Conservation (phyloP, 2,888 invertebrate genomes). For the Athrips mouffetella region DNA sequence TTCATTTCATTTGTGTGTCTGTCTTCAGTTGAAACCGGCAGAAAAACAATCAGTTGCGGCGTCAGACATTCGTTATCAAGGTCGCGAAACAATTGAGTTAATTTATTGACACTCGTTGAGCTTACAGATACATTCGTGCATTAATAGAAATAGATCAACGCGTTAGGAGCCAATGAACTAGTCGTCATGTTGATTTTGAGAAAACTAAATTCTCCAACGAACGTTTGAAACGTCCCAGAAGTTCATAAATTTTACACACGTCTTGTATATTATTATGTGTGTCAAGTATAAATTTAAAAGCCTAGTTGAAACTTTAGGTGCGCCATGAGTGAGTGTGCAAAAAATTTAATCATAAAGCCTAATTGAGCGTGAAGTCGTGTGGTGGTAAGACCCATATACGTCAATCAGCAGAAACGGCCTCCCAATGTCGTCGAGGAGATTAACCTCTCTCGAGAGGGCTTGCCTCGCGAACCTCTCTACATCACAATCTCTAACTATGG, state of each 20-base stretch:
- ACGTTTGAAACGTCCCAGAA: too few species aligned
- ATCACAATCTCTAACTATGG: constrained; percentile 27
- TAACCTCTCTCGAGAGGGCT: constrained; percentile 33
- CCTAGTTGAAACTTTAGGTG: constrained; percentile 28
- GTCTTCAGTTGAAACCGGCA: constrained; percentile 36
- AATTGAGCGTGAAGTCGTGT: constrained; percentile 13
- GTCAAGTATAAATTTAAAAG: constrained; percentile 42
- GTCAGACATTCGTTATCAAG: constrained; percentile 45
- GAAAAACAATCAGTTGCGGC: constrained; percentile 41
- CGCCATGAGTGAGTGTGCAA: constrained; percentile 30
- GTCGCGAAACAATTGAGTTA: constrained; percentile 48
- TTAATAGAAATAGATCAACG: constrained; percentile 33
- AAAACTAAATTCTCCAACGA: too few species aligned
- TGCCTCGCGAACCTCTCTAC: constrained; percentile 28
- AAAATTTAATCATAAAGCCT: constrained; percentile 23
- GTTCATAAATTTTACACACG: too few species aligned
- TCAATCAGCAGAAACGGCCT: constrained; percentile 42
- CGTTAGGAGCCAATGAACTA: constrained; percentile 30
- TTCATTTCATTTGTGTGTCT: constrained; percentile 13
- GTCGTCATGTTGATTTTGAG: neutral
- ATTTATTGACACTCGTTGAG: constrained; percentile 49
- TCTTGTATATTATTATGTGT: constrained; percentile 31
- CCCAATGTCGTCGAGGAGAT: constrained; percentile 48
- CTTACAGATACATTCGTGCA: constrained; percentile 36
- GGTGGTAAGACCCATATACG: constrained; percentile 45